Conservation (phyloP, 2,113 vertebrate species). For the Prionailurus bengalensis region DNA sequence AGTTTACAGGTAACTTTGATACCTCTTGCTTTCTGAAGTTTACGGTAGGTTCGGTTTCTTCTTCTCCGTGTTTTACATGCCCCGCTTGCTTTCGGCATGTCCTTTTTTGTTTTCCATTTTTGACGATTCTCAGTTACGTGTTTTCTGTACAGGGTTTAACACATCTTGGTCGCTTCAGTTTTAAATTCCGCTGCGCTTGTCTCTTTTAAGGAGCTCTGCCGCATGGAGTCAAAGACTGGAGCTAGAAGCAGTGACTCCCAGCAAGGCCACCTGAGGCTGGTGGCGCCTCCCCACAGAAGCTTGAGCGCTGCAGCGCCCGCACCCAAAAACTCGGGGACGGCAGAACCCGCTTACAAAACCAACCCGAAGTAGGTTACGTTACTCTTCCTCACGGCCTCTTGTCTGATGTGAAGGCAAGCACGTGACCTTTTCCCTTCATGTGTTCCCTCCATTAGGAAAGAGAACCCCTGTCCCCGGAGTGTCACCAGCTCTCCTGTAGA, state of each 20-base stretch:
- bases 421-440: background rate
- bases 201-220: constrained; percentile 90
- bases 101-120: background rate
- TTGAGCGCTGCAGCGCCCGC: constrained; percentile 60
- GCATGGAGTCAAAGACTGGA: constrained; percentile 89
- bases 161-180: background rate
- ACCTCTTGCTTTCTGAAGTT: constrained; percentile 14
- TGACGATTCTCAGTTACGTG: background rate
- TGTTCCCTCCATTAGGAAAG: constrained; percentile 86
- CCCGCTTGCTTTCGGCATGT: background rate
- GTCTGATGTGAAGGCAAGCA: background rate
- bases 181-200: constrained; percentile 29
- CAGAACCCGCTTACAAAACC: constrained; percentile 87
- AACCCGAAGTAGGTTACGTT: constrained; percentile 86
- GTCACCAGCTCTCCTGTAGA: constrained; percentile 89
- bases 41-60: constrained; percentile 32
- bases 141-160: background rate
- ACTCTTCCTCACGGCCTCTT: background rate
- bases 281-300: constrained; percentile 85
- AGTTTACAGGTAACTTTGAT: constrained; percentile 90
- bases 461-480: constrained; percentile 86
- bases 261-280: constrained; percentile 85
- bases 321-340: constrained; percentile 83
- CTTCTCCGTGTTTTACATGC: background rate
- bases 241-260: constrained; percentile 83